Evolutionary conservation across 2,888 invertebrate species (phyloP), one percentile per base, ranked within the genome.

Genomic region (Drosophila tripunctata): DNA sequence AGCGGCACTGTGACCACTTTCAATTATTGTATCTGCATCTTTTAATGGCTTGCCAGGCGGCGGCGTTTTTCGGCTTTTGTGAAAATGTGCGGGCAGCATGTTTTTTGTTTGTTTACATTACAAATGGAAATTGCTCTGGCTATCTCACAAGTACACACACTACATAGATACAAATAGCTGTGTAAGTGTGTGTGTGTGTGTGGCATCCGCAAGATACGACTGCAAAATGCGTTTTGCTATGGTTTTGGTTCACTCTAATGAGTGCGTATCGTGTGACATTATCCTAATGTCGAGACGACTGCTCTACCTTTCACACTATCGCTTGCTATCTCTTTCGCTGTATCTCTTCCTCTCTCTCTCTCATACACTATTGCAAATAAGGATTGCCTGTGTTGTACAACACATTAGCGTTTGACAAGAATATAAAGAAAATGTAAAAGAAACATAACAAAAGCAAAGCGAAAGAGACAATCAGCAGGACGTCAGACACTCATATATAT

Each of bases 51-150:
- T 60, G 51, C 56, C 65, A 47, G 56, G 66, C 58, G 57, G 56
- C 66, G 27, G n/a, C n/a, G n/a, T n/a, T n/a, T 60, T 58, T 62
- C 10, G 27, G 64, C 66, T 63, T 72, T 77, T 70, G 74, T 67
- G 43, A 19, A 51, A 84, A 80, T 78, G 77, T 79, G 77, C 76
- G 79, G 67, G 66, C 65, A 65, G 51, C 76, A 79, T 70, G 71
- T 71, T 75, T 71, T 75, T 70, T 60, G 55, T 67, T 68, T 87
- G 82, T 87, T 82, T 87, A 78, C 75, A 66, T 80, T 86, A 72
- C 62, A 69, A 86, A 86, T 86, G 68, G 75, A 67, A 76, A 83
- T 80, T 70, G 77, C 55, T 66, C 61, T 48, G 73, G n/a, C 54
- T 65, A 60, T 68, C 56, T 50, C 24, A 12, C 10, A n/a, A n/a